phyloP scores from a whole-genome alignment of 1,140 invertebrate genomes.

The Cydia splendana region DNA sequence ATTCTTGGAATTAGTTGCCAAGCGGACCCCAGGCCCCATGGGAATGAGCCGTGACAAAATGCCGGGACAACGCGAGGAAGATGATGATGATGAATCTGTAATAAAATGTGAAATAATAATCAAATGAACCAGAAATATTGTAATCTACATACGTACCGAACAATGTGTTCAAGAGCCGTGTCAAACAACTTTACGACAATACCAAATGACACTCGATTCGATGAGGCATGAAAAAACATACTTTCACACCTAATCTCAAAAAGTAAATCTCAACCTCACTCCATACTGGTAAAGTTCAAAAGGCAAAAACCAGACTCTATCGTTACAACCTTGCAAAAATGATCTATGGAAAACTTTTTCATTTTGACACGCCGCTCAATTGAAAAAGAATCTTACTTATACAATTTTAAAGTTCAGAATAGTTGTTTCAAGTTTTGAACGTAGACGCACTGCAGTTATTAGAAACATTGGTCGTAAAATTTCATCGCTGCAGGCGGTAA shows the following conservation, averaged over 20 bases:
- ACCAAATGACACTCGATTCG: slow-evolving; percentile 6
- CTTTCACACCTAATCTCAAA: background rate
- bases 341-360: background rate
- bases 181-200: slow-evolving; percentile 13
- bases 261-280: background rate
- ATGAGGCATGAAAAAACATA: slow-evolving; percentile 3
- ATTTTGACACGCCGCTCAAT: background rate
- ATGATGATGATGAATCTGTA: too few relatives aligned
- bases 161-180: slow-evolving; percentile 13
- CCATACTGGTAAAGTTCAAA: background rate
- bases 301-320: background rate
- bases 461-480: slow-evolving; percentile 20
- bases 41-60: too few relatives aligned
- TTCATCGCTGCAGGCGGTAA: slow-evolving; percentile 23
- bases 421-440: background rate
- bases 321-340: background rate
- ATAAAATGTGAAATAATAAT: background rate
- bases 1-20: too few relatives aligned
- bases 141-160: background rate
- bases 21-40: too few relatives aligned
- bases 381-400: background rate
- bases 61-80: too few relatives aligned
- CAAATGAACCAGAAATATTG: background rate
- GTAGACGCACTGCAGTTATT: slow-evolving; percentile 6
- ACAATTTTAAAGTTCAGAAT: background rate